These are phyloP conservation scores for Pseudopipra pipra DNA, from an alignment of 2,113 vertebrate genomes.

Conservation along the genomic window DNA sequence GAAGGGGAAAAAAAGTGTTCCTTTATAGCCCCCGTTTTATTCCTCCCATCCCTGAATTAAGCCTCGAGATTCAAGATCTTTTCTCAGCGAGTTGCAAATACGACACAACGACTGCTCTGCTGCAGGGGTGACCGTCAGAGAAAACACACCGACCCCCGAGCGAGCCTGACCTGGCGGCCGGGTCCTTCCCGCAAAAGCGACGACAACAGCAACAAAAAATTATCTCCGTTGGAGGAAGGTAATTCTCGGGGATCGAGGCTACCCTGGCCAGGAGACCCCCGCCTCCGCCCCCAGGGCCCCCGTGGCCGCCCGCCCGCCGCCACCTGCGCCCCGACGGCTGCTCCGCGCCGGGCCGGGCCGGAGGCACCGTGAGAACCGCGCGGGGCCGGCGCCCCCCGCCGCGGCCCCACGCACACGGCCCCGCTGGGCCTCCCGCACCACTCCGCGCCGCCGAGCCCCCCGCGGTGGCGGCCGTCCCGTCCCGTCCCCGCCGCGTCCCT, in stretches of 20 bases:
- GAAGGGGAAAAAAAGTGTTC: conserved; percentile 19
- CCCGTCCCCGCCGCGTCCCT: not conserved
- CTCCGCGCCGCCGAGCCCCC: not conserved
- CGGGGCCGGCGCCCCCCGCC: no score
- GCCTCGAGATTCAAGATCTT: not conserved
- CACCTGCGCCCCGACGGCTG: not conserved
- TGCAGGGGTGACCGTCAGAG: not conserved
- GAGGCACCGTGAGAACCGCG: not conserved
- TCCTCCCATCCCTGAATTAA: not conserved
- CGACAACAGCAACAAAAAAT: conserved; percentile 7
- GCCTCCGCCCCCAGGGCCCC: not conserved
- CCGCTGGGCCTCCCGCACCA: not conserved
- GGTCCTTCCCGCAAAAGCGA: not conserved
- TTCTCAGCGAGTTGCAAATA: not conserved
- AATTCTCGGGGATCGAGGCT: not conserved
- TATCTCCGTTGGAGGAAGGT: not conserved
- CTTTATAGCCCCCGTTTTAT: conserved; percentile 31
- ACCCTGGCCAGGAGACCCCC: not conserved
- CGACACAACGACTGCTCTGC: not conserved
- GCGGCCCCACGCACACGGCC: not conserved
- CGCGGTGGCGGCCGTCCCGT: not conserved
- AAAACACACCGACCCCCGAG: not conserved
- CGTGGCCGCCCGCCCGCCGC: not conserved
- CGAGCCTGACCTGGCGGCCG: not conserved
- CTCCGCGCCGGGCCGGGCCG: not conserved